Evolutionary conservation across 1,140 invertebrate species (phyloP).

Genomic region (Drosophila serrata): DNA sequence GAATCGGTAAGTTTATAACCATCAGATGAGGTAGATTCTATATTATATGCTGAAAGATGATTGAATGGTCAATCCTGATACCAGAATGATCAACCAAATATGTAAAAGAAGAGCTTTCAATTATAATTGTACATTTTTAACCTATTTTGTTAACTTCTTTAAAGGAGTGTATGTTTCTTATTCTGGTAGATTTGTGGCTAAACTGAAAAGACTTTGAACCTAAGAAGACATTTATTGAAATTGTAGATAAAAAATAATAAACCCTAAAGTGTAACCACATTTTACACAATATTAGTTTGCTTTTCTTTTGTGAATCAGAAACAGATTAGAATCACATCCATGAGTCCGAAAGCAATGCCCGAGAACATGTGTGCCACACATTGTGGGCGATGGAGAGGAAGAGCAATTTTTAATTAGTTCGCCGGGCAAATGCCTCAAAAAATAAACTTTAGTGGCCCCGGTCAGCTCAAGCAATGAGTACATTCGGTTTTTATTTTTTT

Average conservation of each 20-base stretch:
- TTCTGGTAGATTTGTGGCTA: neutral
- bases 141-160: neutral
- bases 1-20: neutral
- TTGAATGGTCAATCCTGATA: neutral
- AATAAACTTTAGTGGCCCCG: conserved; percentile 67
- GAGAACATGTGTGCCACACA: conserved; percentile 69
- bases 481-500: conserved; percentile 20
- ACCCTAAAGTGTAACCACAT: neutral
- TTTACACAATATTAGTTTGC: neutral
- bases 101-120: neutral
- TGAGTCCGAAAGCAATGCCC: conserved; percentile 7
- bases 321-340: conserved; percentile 29
- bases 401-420: conserved; percentile 73
- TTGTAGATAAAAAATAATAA: neutral
- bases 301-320: conserved; percentile 12
- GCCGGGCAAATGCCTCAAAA: conserved; percentile 54
- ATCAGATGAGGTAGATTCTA: too few species aligned
- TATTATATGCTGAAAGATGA: neutral
- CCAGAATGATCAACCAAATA: neutral
- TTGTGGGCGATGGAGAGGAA: conserved; percentile 42
- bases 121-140: neutral
- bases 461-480: conserved; percentile 60
- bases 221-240: too few species aligned
- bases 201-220: neutral
- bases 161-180: neutral